phyloP scores from a whole-genome alignment of 2,797 vertebrate genomes.

The Galaxias olidus region DNA sequence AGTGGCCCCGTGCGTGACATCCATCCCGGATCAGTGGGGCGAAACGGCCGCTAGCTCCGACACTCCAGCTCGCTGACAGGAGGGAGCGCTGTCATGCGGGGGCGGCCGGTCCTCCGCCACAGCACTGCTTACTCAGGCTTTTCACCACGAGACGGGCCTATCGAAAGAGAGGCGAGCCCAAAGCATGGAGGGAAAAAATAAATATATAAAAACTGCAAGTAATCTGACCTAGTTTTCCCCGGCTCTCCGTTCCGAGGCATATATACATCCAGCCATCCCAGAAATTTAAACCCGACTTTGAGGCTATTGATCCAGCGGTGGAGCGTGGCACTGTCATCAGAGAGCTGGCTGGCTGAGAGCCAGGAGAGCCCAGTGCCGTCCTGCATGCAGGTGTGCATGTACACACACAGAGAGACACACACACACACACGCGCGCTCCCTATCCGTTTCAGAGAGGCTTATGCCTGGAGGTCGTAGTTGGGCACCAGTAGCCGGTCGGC shows the following conservation, averaged over 20 bases:
- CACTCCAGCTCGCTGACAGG: slow-evolving; percentile 17
- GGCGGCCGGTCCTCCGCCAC: slow-evolving; percentile 2
- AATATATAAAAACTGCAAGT: slow-evolving; percentile 38
- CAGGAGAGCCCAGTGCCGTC: too few species aligned
- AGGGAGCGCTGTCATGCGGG: slow-evolving; percentile 26
- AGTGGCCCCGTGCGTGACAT: slow-evolving; percentile 9
- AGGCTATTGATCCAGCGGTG: slow-evolving; percentile 34
- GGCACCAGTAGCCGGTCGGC: slow-evolving; percentile 4
- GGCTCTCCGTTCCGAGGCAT: slow-evolving; percentile 22
- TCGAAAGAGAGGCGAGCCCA: slow-evolving; percentile 19
- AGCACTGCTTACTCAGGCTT: slow-evolving; percentile 57
- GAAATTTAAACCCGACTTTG: too few species aligned
- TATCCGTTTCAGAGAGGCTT: slow-evolving; percentile 1
- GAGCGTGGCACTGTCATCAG: slow-evolving; percentile 31
- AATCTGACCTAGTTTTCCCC: slow-evolving; percentile 59
- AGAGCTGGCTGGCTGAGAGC: slow-evolving; percentile 11
- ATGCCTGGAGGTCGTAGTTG: too few species aligned
- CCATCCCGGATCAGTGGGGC: neutral
- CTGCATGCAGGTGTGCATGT: neutral
- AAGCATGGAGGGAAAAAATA: slow-evolving; percentile 32
- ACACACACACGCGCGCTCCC: neutral
- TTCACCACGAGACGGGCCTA: slow-evolving; percentile 24
- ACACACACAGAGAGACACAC: slow-evolving; percentile 6
- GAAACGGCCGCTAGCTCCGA: slow-evolving; percentile 1
- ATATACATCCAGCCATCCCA: slow-evolving; percentile 33